Evolutionary conservation across 1,140 invertebrate species (phyloP), one percentile per base, ranked within the genome.

Genomic region (Ectropis grisescens): DNA sequence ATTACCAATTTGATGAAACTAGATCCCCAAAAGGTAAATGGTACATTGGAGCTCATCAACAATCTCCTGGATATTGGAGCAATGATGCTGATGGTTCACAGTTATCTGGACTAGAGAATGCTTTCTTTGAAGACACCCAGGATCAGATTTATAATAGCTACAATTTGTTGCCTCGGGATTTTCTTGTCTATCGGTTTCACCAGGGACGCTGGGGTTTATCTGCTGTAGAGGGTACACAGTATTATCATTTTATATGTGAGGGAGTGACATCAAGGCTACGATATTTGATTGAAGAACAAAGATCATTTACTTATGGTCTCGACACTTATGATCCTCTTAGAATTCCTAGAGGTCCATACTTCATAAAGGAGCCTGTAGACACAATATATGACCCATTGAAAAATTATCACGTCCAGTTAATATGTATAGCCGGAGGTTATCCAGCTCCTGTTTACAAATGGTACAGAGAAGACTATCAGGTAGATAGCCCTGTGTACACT

Each of bases 371-470:
- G 67, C 95, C 96, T 1, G 81, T 85, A 12, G 86, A 91, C 59
- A 90, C 87, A 12, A 91, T 93, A 24, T 97, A 93, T 82, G 94
- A 97, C 83, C 83, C 90, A 4, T 88, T 90, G n/a, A 90, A 89
- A 64, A 87, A 86, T 24, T 90, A 94, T 58, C 87, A 93, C 82
- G 86, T 94, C 2, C 85, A 89, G 1, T 65, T 96, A 1, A 90
- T 88, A 50, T 98, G 95, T 79, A 80, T 94, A 34, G 95, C 95
- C n/a, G 90, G 89, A 29, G 96, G 94, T 1, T 97, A 92, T 80
- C 96, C 97, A 2, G 87, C 92, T 8, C 94, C 96, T 0, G 90
- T 88, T 3, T 99, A 98, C 69, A 87, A 91, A 61, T 98, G 96
- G 96, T 98, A 88, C 58, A 90, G 91, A 56, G 94, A 97, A 84